These are phyloP conservation scores for Neodontobutis hainanensis DNA, from an alignment of 2,113 vertebrate species.

Conservation along the genomic window DNA sequence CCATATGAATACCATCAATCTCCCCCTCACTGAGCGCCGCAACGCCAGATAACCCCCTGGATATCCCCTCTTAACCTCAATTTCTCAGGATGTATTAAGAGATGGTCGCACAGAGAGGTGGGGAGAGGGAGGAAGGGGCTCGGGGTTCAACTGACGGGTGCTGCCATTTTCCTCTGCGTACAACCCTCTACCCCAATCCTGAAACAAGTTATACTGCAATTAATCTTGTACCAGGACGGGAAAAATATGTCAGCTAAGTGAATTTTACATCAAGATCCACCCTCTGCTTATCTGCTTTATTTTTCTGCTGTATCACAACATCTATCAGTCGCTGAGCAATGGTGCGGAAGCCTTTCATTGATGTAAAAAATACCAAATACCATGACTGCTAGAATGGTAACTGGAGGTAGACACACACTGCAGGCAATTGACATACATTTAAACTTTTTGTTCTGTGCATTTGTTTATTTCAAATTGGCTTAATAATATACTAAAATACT, in stretches of 20 bases:
- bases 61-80: constrained; percentile 88
- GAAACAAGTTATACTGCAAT: constrained; percentile 82
- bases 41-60: constrained; percentile 83
- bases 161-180: constrained; percentile 49
- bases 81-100: constrained; percentile 86
- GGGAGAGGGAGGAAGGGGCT: constrained; percentile 61
- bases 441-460: too few species aligned
- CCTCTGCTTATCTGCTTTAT: constrained; percentile 65
- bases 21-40: constrained; percentile 71
- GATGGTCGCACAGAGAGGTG: constrained; percentile 65
- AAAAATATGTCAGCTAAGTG: constrained; percentile 83
- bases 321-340: constrained; percentile 30
- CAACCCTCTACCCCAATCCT: constrained; percentile 66
- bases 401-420: too few species aligned
- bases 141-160: constrained; percentile 41
- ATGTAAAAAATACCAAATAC: not conserved
- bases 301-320: constrained; percentile 54
- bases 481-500: too few species aligned
- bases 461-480: too few species aligned
- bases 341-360: constrained; percentile 1
- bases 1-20: constrained; percentile 88
- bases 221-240: constrained; percentile 78
- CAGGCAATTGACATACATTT: too few species aligned
- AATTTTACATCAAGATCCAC: constrained; percentile 83
- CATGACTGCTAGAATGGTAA: too few species aligned